Percentiles rank a stretch among this genome's conserved stretches.
Conservation (phyloP, 2,113 vertebrate genomes). For the Lichenostomus cassidix region DNA sequence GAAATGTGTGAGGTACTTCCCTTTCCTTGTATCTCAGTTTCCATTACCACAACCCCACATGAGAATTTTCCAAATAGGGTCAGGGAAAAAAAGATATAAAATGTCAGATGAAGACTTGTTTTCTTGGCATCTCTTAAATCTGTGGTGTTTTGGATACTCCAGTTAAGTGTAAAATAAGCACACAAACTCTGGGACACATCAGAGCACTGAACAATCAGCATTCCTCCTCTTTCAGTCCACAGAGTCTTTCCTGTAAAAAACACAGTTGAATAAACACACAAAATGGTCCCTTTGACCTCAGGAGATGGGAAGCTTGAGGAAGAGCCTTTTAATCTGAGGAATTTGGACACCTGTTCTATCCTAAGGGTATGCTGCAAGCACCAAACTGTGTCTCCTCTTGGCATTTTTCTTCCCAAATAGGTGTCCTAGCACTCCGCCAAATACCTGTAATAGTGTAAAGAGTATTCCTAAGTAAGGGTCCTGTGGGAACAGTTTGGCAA, state of each 20-base stretch:
- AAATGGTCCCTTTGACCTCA: not conserved
- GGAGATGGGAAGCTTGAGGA: not conserved
- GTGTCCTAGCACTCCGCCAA: not conserved
- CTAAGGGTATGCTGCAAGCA: not conserved
- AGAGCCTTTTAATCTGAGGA: not conserved
- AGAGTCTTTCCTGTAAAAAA: not conserved
- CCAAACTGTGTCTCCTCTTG: not conserved
- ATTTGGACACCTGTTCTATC: not conserved
- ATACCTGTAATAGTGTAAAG: not conserved
- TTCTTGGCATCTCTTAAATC: not conserved
- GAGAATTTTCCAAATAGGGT: not conserved
- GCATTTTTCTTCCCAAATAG: not conserved
- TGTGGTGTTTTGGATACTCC: not conserved
- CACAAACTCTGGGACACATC: not conserved
- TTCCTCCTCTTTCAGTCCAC: not conserved
- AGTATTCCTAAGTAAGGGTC: not conserved
- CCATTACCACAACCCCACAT: fast-evolving
- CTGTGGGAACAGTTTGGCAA: not conserved
- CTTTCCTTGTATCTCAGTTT: not conserved
- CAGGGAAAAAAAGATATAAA: not conserved
- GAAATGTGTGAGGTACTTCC: not conserved
- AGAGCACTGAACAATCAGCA: not conserved
- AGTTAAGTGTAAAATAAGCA: not conserved
- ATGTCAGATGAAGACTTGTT: not conserved
- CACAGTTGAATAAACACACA: not conserved